These are phyloP conservation scores for Musca vetustissima DNA, from an alignment of 1,140 invertebrate species.

Conservation along the genomic window DNA sequence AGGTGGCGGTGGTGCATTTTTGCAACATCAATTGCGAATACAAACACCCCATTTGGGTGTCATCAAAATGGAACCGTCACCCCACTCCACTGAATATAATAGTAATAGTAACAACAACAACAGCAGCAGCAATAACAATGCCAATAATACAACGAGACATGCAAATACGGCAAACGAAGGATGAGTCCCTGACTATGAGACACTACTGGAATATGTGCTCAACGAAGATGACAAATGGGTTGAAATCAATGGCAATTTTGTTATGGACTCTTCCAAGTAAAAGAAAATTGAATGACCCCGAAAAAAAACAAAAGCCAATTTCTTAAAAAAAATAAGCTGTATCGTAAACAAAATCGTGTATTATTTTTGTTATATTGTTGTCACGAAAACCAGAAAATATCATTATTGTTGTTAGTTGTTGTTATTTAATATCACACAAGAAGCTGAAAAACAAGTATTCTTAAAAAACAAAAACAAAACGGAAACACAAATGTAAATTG, in stretches of 20 bases:
- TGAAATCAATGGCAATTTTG: not conserved
- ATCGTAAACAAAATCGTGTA: not conserved
- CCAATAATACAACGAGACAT: slow-evolving; percentile 17
- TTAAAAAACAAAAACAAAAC: no score
- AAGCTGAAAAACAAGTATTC: no score
- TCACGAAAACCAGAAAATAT: slow-evolving; percentile 11
- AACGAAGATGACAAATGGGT: slow-evolving; percentile 3
- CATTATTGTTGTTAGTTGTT: slow-evolving; percentile 16
- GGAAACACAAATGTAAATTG: no score
- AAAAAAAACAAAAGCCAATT: not conserved
- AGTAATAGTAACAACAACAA: slow-evolving; percentile 15
- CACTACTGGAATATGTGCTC: slow-evolving; percentile 23
- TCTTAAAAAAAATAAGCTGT: no score
- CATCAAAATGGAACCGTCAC: slow-evolving; percentile 50
- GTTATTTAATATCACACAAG: slow-evolving; percentile 13
- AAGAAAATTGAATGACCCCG: not conserved
- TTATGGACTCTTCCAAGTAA: not conserved
- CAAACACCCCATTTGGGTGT: slow-evolving; percentile 45
- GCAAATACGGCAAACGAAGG: slow-evolving; percentile 11
- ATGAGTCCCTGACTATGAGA: slow-evolving; percentile 22
- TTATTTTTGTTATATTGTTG: slow-evolving; percentile 19
- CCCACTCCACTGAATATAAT: slow-evolving; percentile 28
- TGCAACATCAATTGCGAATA: slow-evolving; percentile 28
- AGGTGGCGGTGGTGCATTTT: slow-evolving; percentile 12
- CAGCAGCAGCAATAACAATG: slow-evolving; percentile 8